Base-by-base conservation (phyloP, 1,140 invertebrate species). In the Spodoptera frugiperda region DNA sequence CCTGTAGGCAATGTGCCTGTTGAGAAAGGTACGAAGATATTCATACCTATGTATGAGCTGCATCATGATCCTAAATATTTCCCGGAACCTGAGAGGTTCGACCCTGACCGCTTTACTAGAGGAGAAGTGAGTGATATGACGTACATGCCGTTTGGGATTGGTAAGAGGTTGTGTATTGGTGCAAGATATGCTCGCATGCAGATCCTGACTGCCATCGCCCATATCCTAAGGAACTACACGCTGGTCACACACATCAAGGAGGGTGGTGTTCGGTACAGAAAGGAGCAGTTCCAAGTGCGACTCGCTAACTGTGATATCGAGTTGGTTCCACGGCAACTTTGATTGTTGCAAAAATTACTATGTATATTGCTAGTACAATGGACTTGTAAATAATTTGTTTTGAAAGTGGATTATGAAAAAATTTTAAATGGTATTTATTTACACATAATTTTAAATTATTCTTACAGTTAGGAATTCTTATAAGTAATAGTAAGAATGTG, bases 131-230 rank as follows among this genome's bases (percentile, higher is more conserved):
- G 48, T 74, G 67, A 93, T 14, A 14, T 84, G 33, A 78, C 79
- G 15, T 96, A 94, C 78, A 85, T 96, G 75, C 96, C 96, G 0
- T 96, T 96, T 82, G 95, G 95, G 12, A 94, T 94, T 72, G 96
- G 96, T 2, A 91, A 92, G 3, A 86, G 96, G 48, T 91, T 94
- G 71, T 96, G 96, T 79, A 94, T 96, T 74, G 96, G 95, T 17
- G 91, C 93, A 81, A 87, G 95, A 80, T 95, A 95, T 77, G 95
- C 95, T 0, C 74, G 91, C 19, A 63, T 94, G 76, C 93, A 94
- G 79, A 79, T 91, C 1, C 91, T 93, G 71, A 73, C 91, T 25
- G 90, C 93, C 0, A 55, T 94, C 19, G 80, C 87, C 0, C 78
- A 86, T 54, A 46, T 94, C 1, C 70, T 94, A n/a, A 70, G 86